Evolutionary conservation across 2,888 invertebrate genomes (phyloP), one percentile per base, ranked within the genome.

Genomic region (Zhuqinia jingwanae): DNA sequence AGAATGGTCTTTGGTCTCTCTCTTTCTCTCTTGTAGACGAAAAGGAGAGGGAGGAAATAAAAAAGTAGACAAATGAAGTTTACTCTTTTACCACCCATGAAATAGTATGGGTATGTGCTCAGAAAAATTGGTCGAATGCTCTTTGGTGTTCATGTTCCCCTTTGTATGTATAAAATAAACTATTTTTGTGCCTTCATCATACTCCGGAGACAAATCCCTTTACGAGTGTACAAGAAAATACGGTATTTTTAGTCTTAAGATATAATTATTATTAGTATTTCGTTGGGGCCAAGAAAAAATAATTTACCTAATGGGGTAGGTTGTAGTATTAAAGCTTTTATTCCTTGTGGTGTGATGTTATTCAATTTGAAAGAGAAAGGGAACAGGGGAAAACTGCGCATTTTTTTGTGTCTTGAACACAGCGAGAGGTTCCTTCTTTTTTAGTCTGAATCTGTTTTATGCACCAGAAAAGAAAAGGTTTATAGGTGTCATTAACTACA

Each of bases 241-340:
- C 45, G 42, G 70, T 68, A 68, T 65, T 30, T 36, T 53, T 80
- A 68, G 80, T 80, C 80, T 20, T 68, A 22, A 80, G 56, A 68
- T 53, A 56, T 81, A 81, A 81, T 83, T 83, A 83, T 83, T 76
- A 75, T 76, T 36, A 36, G 36, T 8, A 3, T 36, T 36, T 63
- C 63, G 75, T 83, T 30, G 76, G 76, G 82, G 42, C 63, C 50
- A 53, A 68, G 63, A 83, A 83, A 36, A 83, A 76, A 83, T 83
- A 83, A 83, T 83, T 75, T 83, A 76, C 82, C 82, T 83, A 83
- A 83, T 83, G 82, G 82, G 76, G 65, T 75, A 83, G 82, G 82
- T 83, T 76, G 76, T 65, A 65, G 13, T 17, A 53, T 56, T 75
- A 53, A 75, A 53, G 45, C 22, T 22, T 75, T 53, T 17, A 17